Base-by-base conservation (phyloP, 2,888 invertebrate genomes). In the Scaeva pyrastri region DNA sequence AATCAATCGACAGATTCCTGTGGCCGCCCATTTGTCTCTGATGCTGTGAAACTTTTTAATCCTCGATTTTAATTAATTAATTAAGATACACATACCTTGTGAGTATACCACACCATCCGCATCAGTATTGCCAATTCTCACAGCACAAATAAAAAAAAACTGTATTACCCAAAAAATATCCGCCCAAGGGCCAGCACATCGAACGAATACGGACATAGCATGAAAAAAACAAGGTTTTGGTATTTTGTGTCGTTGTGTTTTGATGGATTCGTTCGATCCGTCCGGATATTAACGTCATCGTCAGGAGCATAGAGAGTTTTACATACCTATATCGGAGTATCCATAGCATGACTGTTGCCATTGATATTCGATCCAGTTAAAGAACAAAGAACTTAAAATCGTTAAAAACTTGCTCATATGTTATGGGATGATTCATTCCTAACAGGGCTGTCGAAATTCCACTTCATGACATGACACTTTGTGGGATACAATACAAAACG, bases 61-160 rank as follows among this genome's bases (percentile, higher is more conserved):
- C 80, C 80, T 76, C 76, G 60, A 77, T 85, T 76, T 85, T 80
- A 85, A 85, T 81, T 85, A 81, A 80, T 85, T 85, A 85, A 81
- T 81, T 76, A 85, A 81, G 85, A 36, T 55, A 58, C 62, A 23
- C 55, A 10, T 16, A 2, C 31, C 31, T 31, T 31, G 31, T 31
- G 31, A 21, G 19, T 7, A 41, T 26, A 48, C 48, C 26, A 26
- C 43, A 26, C 23, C 16, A n/a, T 39, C 48, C 26, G 36, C 43
- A 31, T 8, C 31, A 31, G 11, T 58, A 55, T 72, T 21, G 45
- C 16, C 56, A 66, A 64, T 79, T 72, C 64, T 71, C 74, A 79
- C 74, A 75, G n/a, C n/a, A n/a, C n/a, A 71, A 43, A 50, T 36
- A 41, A 43, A 8, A 19, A 56, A 70, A 45, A 12, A 16, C 10